These are phyloP conservation scores for Odontocerum albicorne DNA, from an alignment of 2,888 invertebrate species.

Conservation along the genomic window DNA sequence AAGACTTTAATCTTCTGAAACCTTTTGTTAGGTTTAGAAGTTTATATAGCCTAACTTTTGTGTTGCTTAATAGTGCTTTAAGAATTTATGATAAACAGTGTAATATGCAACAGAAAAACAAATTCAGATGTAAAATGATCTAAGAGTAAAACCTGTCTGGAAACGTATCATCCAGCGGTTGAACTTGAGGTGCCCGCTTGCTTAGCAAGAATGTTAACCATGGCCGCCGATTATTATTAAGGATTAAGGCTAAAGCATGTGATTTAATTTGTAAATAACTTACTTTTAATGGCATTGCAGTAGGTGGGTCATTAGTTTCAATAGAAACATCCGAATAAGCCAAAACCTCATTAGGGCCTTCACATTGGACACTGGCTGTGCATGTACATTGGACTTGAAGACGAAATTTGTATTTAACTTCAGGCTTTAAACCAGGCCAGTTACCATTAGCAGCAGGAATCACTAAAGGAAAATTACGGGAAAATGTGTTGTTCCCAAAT, in stretches of 20 bases:
- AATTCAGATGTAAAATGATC: too few relatives aligned
- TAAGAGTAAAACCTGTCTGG: too few relatives aligned
- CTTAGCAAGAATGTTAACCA: too few relatives aligned
- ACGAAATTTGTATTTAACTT: constrained; percentile 28
- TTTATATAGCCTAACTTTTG: too few relatives aligned
- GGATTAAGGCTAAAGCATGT: background rate
- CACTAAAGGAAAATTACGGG: constrained; percentile 26
- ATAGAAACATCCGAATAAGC: constrained; percentile 28
- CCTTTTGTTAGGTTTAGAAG: too few relatives aligned
- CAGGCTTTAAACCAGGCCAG: constrained; percentile 25
- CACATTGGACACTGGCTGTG: constrained; percentile 27
- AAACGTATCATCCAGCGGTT: too few relatives aligned
- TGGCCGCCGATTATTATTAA: too few relatives aligned
- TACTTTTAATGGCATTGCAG: constrained; percentile 20
- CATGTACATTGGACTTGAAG: constrained; percentile 26
- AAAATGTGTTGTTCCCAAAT: constrained; percentile 28
- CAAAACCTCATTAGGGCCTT: constrained; percentile 27
- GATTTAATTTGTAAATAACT: background rate
- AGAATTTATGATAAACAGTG: too few relatives aligned
- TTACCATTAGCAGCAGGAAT: constrained; percentile 14
- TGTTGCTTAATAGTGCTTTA: too few relatives aligned
- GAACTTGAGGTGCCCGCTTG: too few relatives aligned
- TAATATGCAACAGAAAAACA: too few relatives aligned
- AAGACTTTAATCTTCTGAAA: too few relatives aligned
- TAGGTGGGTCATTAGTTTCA: constrained; percentile 27